phyloP scores from a whole-genome alignment of 1,140 invertebrate genomes.

The Cherax quadricarinatus region DNA sequence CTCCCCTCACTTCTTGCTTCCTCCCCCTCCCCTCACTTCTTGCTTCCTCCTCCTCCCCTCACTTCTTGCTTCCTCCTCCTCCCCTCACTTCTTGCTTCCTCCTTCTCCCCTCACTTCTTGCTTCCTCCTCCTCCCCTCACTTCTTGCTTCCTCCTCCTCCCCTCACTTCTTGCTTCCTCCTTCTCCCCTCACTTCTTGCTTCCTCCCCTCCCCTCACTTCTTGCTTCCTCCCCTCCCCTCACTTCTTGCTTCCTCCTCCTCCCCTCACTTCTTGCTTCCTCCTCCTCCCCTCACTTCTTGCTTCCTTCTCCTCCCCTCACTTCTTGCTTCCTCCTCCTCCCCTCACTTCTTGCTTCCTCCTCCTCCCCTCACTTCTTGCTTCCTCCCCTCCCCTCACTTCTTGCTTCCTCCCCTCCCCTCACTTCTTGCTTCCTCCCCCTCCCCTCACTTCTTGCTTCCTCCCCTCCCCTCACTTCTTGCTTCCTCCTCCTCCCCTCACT shows the following conservation, averaged over 20 bases:
- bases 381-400: background rate
- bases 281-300: background rate
- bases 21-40: background rate
- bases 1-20: background rate
- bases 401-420: too few species aligned
- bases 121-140: background rate
- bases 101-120: background rate
- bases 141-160: background rate
- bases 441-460: background rate
- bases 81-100: too few species aligned
- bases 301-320: background rate
- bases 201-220: background rate
- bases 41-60: background rate
- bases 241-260: too few species aligned
- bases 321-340: background rate
- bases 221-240: background rate
- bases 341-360: background rate
- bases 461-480: background rate
- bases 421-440: background rate
- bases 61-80: too few species aligned
- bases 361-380: background rate
- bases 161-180: background rate
- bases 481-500: background rate
- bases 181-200: background rate
- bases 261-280: background rate